These are phyloP conservation scores for Rhyacichthys aspro DNA, from an alignment of 2,797 vertebrate species.

Conservation along the genomic window DNA sequence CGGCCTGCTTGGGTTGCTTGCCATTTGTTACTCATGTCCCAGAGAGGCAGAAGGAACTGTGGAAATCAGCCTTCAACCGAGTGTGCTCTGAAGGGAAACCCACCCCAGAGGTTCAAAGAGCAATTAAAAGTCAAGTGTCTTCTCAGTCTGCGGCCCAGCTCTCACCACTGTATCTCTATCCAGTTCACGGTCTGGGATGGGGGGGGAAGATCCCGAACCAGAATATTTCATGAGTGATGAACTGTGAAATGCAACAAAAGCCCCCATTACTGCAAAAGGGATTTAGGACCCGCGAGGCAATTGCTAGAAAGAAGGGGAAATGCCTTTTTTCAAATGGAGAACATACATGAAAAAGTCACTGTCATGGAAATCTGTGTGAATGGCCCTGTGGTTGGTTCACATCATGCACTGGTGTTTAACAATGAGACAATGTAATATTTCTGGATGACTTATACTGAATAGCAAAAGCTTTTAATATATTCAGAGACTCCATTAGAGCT, in stretches of 20 bases:
- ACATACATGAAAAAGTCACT: constrained; percentile 28
- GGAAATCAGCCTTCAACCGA: constrained; percentile 43
- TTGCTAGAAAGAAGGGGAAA: constrained; percentile 32
- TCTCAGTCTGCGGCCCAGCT: constrained; percentile 37
- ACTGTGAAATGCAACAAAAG: constrained; percentile 79
- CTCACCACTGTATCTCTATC: constrained; percentile 48
- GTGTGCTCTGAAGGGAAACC: constrained; percentile 46
- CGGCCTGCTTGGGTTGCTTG: background rate
- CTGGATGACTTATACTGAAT: constrained; percentile 52
- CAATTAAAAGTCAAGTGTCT: constrained; percentile 77
- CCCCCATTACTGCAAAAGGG: constrained; percentile 65
- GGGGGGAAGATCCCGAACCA: constrained; percentile 40
- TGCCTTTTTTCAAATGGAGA: constrained; percentile 49
- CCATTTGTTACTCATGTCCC: constrained; percentile 32
- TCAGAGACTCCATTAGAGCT: constrained; percentile 44
- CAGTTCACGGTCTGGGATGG: constrained; percentile 28
- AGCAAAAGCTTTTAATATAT: constrained; percentile 40
- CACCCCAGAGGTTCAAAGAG: constrained; percentile 59
- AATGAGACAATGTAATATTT: constrained; percentile 56
- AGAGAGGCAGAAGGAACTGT: constrained; percentile 33
- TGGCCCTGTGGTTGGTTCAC: constrained; percentile 24
- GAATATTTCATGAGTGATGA: constrained; percentile 74
- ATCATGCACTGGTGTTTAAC: constrained; percentile 46
- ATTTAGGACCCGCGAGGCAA: constrained; percentile 54
- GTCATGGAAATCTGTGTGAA: constrained; percentile 50